Conservation (phyloP, 2,888 invertebrate species). For the Capitulum mitella region DNA sequence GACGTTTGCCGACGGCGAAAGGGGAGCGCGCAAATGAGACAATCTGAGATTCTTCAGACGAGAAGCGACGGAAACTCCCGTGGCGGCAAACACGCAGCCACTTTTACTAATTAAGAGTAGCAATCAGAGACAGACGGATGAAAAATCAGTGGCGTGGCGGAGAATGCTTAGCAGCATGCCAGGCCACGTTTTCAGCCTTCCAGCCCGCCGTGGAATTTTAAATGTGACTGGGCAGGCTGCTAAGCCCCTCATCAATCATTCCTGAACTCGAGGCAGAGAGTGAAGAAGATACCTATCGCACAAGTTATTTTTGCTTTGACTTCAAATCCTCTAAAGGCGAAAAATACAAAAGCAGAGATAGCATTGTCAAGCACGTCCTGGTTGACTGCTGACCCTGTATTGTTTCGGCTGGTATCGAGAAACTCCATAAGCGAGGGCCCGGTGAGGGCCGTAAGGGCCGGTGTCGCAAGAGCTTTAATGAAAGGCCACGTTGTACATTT, state of each 20-base stretch:
- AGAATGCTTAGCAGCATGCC: neutral
- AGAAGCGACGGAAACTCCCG: neutral
- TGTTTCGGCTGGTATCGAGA: too few relatives aligned
- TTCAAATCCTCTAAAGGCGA: too few relatives aligned
- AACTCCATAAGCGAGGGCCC: too few relatives aligned
- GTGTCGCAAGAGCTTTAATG: too few relatives aligned
- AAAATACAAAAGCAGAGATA: too few relatives aligned
- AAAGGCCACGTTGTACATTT: too few relatives aligned
- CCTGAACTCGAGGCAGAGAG: neutral
- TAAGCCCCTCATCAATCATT: neutral
- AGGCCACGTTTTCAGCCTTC: too few relatives aligned
- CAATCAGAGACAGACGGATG: neutral
- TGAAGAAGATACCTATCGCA: neutral
- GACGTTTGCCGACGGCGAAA: neutral
- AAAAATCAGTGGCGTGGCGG: neutral
- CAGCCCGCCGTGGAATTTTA: neutral
- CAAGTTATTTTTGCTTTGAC: neutral
- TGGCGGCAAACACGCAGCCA: constrained; percentile 13
- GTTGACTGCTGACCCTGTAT: too few relatives aligned
- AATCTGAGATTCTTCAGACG: constrained; percentile 3
- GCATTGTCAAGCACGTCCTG: too few relatives aligned
- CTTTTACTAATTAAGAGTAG: constrained; percentile 26
- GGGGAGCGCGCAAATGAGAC: constrained; percentile 15
- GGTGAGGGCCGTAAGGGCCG: too few relatives aligned
- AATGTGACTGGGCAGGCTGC: neutral